These are phyloP conservation scores for Antennarius striatus DNA, from an alignment of 2,113 vertebrate species.

Conservation along the genomic window DNA sequence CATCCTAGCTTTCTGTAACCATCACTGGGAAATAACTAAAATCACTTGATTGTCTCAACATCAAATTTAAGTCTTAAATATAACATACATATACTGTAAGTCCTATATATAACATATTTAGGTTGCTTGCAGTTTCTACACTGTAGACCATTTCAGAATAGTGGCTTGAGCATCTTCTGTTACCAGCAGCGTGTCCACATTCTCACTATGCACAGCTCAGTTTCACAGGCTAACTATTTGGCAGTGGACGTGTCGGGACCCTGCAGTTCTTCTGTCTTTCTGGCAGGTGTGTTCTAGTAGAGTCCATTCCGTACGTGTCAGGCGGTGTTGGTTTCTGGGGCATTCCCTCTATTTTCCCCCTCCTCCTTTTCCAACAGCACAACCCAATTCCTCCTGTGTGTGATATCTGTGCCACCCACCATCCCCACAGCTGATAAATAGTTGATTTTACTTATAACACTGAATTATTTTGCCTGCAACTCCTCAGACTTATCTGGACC, in stretches of 20 bases:
- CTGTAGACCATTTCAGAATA: conserved; percentile 2
- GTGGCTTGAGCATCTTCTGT: conserved; percentile 15
- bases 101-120: no score
- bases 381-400: conserved; percentile 58
- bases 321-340: conserved; percentile 68
- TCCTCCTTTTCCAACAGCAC: conserved; percentile 31
- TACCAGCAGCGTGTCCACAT: conserved; percentile 5
- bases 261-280: conserved; percentile 54
- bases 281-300: conserved; percentile 33
- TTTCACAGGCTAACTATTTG: conserved; percentile 49
- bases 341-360: conserved; percentile 58
- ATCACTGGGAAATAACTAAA: no score
- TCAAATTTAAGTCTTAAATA: no score
- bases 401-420: conserved; percentile 42
- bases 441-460: no score
- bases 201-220: conserved; percentile 30
- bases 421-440: background rate
- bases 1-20: no score
- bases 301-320: conserved; percentile 70
- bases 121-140: background rate
- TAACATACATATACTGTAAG: no score
- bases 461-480: no score
- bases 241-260: conserved; percentile 36
- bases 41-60: no score
- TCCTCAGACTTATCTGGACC: no score